A percentile compares a stretch with the other conserved stretches of the same genome.
Evolutionary conservation across 1,140 invertebrate species (phyloP).

Genomic region (Meloidogyne floridensis): DNA sequence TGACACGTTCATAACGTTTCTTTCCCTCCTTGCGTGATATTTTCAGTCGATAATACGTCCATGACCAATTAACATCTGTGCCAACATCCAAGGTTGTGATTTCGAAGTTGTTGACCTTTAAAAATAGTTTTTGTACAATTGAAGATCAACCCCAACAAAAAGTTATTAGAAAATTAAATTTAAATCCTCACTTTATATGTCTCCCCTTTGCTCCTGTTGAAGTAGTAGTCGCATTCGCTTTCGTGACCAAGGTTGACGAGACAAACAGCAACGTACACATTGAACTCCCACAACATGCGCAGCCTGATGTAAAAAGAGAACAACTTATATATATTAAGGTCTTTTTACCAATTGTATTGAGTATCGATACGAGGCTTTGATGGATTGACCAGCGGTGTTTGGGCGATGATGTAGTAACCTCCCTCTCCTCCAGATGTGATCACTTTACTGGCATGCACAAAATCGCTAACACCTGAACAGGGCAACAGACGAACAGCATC

Average conservation of each 20-base stretch:
- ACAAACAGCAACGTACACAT: slow-evolving; percentile 6
- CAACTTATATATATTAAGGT: not conserved
- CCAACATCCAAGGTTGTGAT: slow-evolving; percentile 2
- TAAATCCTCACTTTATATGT: not conserved
- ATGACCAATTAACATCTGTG: not conserved
- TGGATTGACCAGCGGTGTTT: not conserved
- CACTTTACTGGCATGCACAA: not conserved
- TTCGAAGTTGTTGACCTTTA: not conserved
- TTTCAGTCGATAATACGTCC: not conserved
- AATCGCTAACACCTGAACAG: not conserved
- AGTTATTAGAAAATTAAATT: not conserved
- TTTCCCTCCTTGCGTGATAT: not conserved
- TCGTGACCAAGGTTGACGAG: slow-evolving; percentile 1
- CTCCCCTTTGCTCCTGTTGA: not conserved
- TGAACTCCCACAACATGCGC: slow-evolving; percentile 1
- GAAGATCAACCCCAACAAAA: too few relatives aligned
- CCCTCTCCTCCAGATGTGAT: not conserved
- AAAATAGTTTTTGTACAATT: not conserved
- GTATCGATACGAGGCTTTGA: not conserved
- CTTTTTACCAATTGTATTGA: not conserved
- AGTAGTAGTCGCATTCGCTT: slow-evolving; percentile 1
- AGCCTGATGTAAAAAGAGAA: not conserved
- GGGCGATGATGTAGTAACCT: not conserved
- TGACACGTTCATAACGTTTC: not conserved
- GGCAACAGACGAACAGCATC: not conserved